Evolutionary conservation across 2,888 invertebrate species (phyloP).

Genomic region (Apamea epomidion): DNA sequence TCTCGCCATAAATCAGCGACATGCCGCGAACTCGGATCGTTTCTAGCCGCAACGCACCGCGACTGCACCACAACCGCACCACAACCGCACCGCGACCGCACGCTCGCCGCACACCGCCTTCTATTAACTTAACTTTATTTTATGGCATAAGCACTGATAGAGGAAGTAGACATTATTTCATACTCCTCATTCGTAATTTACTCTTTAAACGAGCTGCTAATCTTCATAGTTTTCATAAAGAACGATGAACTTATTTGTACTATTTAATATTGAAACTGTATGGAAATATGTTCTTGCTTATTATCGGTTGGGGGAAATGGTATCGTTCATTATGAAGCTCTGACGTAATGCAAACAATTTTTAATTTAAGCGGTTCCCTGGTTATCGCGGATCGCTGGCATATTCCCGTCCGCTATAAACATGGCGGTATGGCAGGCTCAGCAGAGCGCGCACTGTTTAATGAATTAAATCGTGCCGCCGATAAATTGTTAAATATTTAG

Average conservation of each 20-base stretch:
- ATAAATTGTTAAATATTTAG: too few relatives aligned
- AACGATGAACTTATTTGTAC: background rate
- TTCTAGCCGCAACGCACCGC: background rate
- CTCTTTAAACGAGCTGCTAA: conserved; percentile 6
- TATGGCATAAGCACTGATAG: background rate
- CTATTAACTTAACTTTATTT: conserved; percentile 34
- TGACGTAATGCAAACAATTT: conserved; percentile 11
- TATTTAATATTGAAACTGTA: background rate
- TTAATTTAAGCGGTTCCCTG: conserved; percentile 8
- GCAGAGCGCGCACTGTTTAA: background rate
- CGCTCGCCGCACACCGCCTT: background rate
- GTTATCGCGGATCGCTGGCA: background rate
- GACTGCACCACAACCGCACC: background rate
- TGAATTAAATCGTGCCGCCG: background rate
- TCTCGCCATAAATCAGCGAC: conserved; percentile 17
- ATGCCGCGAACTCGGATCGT: background rate
- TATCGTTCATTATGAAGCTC: background rate
- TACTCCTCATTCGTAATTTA: conserved; percentile 15
- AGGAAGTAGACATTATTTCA: conserved; percentile 14
- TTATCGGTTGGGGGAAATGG: background rate
- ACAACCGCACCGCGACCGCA: background rate
- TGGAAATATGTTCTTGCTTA: background rate
- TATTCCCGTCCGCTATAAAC: background rate
- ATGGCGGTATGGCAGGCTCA: background rate
- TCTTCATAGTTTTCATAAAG: background rate